Evolutionary conservation across 2,888 invertebrate species (phyloP), one percentile per base, ranked within the genome.

Genomic region (Xestia xanthographa): DNA sequence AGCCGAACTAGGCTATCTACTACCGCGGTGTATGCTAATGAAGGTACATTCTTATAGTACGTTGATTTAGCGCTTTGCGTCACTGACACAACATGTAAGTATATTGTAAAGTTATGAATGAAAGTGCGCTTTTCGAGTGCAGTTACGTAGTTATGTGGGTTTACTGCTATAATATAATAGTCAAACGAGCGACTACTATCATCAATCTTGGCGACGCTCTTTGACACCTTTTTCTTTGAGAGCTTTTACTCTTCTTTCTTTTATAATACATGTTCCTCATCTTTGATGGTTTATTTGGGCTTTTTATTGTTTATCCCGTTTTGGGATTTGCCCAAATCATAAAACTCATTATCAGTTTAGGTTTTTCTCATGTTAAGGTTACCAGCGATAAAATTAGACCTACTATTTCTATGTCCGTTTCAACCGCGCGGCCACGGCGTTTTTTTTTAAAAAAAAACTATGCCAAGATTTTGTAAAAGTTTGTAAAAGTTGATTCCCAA

Each of bases 1-100:
- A 45, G 34, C 45, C 58, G 34, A 84, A 82, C 66, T 82, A 62
- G 79, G 79, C 77, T 80, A 82, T 84, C 82, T 68, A 63, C 69
- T 58, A 62, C 20, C 65, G 67, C 70, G 53, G 34, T 60, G 73
- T 65, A 74, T 80, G 75, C 65, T 62, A 75, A 85, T 68, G 50
- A 70, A 70, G 80, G 63, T 84, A 84, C 84, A 84, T 82, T 80
- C 34, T 34, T 34, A 67, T n/a, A 60, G 34, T 34, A 34, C 34
- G 34, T 34, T 34, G 34, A 70, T 70, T 83, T 79, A 81, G 50
- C 66, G 41, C 66, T 66, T 69, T 73, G 69, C 80, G 84, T 81
- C 81, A 84, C 69, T 53, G 70, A 69, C 68, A 67, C 45, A 79
- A 22, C 50, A 1, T 41, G 1, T 17, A 48, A 11, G 20, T 41